Base-by-base conservation (phyloP, 2,888 invertebrate species). In the Lepas anatifera region DNA sequence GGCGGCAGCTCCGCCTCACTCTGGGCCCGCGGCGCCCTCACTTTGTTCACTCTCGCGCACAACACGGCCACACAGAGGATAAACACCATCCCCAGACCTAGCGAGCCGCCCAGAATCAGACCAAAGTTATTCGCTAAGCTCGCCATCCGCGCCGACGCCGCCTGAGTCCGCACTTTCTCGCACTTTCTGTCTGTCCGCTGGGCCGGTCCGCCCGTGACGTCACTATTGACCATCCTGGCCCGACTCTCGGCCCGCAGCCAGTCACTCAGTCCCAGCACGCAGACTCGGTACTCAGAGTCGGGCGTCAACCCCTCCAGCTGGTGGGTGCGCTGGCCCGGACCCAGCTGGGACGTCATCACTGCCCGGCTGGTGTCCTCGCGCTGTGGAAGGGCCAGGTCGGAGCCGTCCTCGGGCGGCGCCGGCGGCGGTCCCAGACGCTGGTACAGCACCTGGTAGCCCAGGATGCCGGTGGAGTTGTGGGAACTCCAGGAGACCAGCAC, bases 181-280 rank as follows among this genome's bases (percentile, higher is more conserved):
- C 74, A 74, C 70, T 71, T 69, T 58, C 32, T 70, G 72, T 63
- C 68, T 67, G 37, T 69, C 63, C 13, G 52, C 67, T 71, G 66
- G 13, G 64, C 25, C 25, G 67, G 41, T 25, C 64, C 70, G 41
- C 70, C 70, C 27, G 72, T 70, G 37, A 67, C 70, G 29, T 68
- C 70, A n/a, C n/a, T n/a, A n/a, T n/a, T n/a, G 69, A 71, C 71
- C 16, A 76, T 74, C 29, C 75, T 75, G 11, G 77, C 75, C 69
- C 76, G 75, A 70, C 73, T 74, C 68, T 73, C 75, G 37, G 74
- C 71, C 18, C 73, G 71, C 16, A 75, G 69, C 86, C 88, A 88
- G 81, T 88, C 89, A 71, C 91, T 91, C 72, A 90, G 82, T n/a
- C 92, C 93, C 76, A 92, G 83, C 69, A 95, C 91, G 80, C 94